Evolutionary conservation across 1,140 invertebrate genomes (phyloP).

Genomic region (Orius insidiosus): DNA sequence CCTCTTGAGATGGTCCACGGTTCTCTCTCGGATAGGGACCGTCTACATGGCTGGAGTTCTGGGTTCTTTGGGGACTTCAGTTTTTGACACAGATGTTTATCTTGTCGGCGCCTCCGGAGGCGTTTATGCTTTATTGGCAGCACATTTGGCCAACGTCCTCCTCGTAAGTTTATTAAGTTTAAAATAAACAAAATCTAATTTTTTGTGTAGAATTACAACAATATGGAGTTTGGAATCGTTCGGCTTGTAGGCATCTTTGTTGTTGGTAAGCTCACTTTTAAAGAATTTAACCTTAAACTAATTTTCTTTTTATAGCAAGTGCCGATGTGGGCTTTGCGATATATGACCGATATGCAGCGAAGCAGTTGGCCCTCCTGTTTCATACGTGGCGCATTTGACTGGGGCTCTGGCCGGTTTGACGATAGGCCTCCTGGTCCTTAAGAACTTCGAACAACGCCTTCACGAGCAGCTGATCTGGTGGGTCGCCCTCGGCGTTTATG

Average conservation of each 20-base stretch:
- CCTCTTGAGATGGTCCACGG: constrained; percentile 96
- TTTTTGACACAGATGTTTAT: constrained; percentile 85
- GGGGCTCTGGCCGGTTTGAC: constrained; percentile 78
- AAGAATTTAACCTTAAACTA: background rate
- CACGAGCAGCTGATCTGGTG: constrained; percentile 91
- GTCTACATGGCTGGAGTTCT: constrained; percentile 89
- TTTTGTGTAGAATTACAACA: constrained; percentile 69
- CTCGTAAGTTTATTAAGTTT: constrained; percentile 31
- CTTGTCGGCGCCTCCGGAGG: constrained; percentile 87
- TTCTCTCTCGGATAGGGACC: constrained; percentile 63
- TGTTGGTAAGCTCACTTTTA: constrained; percentile 54
- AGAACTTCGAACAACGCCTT: constrained; percentile 89
- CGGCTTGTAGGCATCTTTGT: constrained; percentile 77
- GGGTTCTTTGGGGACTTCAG: constrained; percentile 80
- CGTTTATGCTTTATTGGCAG: constrained; percentile 82
- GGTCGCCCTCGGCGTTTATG: constrained; percentile 82
- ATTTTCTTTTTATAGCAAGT: constrained; percentile 37
- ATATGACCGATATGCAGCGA: constrained; percentile 69
- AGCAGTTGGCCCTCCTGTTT: constrained; percentile 53
- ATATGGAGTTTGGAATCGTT: constrained; percentile 88
- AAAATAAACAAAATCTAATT: constrained; percentile 11
- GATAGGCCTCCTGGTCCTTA: constrained; percentile 79
- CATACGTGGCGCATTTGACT: constrained; percentile 86
- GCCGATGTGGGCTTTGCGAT: constrained; percentile 89
- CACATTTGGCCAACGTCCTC: constrained; percentile 85